These are phyloP conservation scores for Thryonomys swinderianus DNA, from an alignment of 2,113 vertebrate genomes.

Conservation along the genomic window DNA sequence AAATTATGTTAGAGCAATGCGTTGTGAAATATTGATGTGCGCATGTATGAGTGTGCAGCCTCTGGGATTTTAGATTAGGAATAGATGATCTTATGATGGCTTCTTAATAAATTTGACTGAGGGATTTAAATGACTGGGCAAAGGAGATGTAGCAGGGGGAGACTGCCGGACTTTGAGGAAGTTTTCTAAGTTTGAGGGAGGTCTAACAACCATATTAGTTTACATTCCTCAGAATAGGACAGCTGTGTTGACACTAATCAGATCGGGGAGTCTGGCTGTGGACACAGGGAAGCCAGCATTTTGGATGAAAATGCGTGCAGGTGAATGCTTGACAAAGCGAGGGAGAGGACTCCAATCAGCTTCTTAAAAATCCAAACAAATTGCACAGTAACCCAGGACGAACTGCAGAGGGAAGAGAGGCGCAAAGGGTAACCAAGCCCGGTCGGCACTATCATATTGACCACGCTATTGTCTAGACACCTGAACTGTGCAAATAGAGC, in stretches of 20 bases:
- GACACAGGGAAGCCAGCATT: constrained; percentile 47
- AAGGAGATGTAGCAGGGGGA: not conserved
- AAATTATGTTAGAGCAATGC: not conserved
- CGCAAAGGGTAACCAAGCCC: not conserved
- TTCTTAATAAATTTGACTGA: constrained; percentile 43
- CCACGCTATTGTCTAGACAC: constrained; percentile 55
- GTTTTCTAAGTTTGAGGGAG: constrained; percentile 84
- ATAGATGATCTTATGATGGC: not conserved
- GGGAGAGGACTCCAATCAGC: constrained; percentile 48
- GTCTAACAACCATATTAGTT: constrained; percentile 87
- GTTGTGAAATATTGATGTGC: constrained; percentile 6
- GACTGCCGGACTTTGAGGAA: constrained; percentile 82
- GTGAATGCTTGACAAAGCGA: not conserved
- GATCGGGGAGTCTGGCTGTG: constrained; percentile 51
- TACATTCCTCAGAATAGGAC: constrained; percentile 88
- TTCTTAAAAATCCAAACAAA: constrained; percentile 79
- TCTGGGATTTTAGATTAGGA: constrained; percentile 1
- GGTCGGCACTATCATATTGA: not conserved
- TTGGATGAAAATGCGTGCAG: constrained; percentile 77
- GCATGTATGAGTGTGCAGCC: not conserved
- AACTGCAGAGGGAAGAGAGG: not conserved
- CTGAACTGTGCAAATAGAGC: constrained; percentile 42
- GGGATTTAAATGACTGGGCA: constrained; percentile 58
- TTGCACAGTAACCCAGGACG: not conserved
- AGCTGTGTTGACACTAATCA: constrained; percentile 88